Evolutionary conservation across 2,888 invertebrate species (phyloP).

Genomic region (Cyclophora albipunctata): DNA sequence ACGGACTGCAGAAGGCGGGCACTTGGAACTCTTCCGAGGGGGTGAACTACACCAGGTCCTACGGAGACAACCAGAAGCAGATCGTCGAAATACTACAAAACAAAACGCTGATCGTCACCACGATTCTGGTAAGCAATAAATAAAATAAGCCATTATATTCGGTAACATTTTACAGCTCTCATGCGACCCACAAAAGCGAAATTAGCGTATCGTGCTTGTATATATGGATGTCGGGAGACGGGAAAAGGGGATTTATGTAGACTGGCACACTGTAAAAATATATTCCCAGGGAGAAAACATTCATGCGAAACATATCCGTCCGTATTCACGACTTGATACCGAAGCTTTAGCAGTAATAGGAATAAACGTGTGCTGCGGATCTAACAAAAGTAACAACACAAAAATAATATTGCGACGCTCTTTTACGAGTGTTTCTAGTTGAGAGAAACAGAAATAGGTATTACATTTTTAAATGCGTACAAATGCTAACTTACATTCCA

Average conservation of each 20-base stretch:
- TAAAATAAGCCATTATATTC: constrained; percentile 32
- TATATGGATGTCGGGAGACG: constrained; percentile 31
- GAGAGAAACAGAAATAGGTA: no score
- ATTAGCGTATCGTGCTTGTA: constrained; percentile 42
- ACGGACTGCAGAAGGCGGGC: constrained; percentile 89
- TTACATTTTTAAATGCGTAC: no score
- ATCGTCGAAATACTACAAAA: constrained; percentile 93
- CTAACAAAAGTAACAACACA: constrained; percentile 18
- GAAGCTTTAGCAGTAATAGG: constrained; percentile 15
- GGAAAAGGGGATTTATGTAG: constrained; percentile 35
- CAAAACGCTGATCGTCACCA: constrained; percentile 92
- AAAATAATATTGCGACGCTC: no score
- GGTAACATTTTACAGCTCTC: constrained; percentile 42
- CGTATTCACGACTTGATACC: constrained; percentile 32
- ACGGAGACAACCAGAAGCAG: constrained; percentile 88
- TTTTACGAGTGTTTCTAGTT: no score
- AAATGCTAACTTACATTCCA: no score
- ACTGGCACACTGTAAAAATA: constrained; percentile 34
- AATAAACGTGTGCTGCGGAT: constrained; percentile 13
- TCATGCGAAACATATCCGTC: constrained; percentile 30
- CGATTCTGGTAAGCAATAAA: constrained; percentile 85
- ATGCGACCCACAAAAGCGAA: constrained; percentile 42
- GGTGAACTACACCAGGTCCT: constrained; percentile 90
- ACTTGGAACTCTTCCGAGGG: constrained; percentile 92
- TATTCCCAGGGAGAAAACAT: constrained; percentile 34